Conservation (phyloP, 2,888 invertebrate species). For the Ornithoptera alexandrae region DNA sequence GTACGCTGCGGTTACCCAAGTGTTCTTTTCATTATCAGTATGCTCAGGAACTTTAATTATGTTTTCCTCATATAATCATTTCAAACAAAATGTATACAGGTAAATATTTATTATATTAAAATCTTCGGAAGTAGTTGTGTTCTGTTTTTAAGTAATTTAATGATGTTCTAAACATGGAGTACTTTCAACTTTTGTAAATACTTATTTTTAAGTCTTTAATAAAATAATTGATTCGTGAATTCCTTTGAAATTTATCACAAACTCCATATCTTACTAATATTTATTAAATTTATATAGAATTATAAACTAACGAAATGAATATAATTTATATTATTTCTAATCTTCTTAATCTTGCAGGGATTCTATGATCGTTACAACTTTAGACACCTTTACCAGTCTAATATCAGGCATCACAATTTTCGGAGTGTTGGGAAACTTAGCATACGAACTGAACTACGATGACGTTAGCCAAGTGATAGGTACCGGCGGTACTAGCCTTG, state of each 20-base stretch:
- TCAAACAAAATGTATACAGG: conserved; percentile 86
- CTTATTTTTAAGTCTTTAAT: too few species aligned
- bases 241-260: too few species aligned
- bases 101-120: conserved; percentile 43
- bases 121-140: background rate
- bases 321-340: background rate
- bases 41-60: conserved; percentile 86
- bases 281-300: too few species aligned
- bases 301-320: too few species aligned
- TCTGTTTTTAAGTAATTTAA: background rate
- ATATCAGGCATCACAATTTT: conserved; percentile 91
- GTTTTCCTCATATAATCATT: conserved; percentile 86
- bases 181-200: too few species aligned
- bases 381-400: conserved; percentile 91
- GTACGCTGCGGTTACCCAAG: conserved; percentile 89
- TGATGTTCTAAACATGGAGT: background rate
- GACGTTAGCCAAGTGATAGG: conserved; percentile 84
- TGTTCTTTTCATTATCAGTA: conserved; percentile 88
- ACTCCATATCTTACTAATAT: too few species aligned
- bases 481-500: conserved; percentile 87
- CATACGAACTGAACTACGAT: conserved; percentile 79
- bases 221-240: too few species aligned
- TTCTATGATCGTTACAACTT: conserved; percentile 86
- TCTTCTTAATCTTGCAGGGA: background rate
- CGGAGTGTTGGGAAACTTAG: conserved; percentile 90